Base-by-base conservation (phyloP, 2,797 vertebrate species). In the Bucorvus abyssinicus region DNA sequence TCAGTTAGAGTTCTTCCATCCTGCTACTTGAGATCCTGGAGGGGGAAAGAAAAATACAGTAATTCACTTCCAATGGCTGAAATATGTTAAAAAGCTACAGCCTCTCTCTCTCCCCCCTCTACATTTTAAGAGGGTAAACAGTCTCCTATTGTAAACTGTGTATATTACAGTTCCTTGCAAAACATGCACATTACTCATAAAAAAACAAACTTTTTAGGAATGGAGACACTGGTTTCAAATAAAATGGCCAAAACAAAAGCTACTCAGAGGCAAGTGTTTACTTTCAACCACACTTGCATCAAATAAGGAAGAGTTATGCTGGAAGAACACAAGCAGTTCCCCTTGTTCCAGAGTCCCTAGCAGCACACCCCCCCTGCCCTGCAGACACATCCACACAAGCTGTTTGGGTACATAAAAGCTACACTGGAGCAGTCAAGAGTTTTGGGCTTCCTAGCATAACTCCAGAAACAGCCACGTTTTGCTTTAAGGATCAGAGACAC, bases 1-100 rank as follows among this genome's bases (percentile, higher is more conserved):
- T 68, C 88, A 77, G 40, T 95, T 85, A 98, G 65, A 91, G 45
- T 26, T 94, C 59, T 87, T 93, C 91, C 97, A 98, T 98, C 32
- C 83, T 96, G 70, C 80, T 89, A 80, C 71, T 67, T 0, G 3
- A 89, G 69, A 93, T 69, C 90, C 97, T 98, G 78, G 9, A 93
- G 47, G 19, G 1, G 30, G 16, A 59, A 84, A 76, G 3, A 57
- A 70, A 93, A 71, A 63, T 4, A 18, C 0, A 89, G 3, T 38
- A 12, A 92, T 42, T 76, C 32, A 87, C 70, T 89, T 94, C 26
- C 16, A 87, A 16, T 34, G 9, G 22, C 20, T 88, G 65, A 84
- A 94, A 79, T 44, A 9, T 3, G 0, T 27, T 47, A 12, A 13
- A 70, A 10, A 63, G 30, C 16, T 53, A 60, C 29, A 29, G 14